phyloP scores from a whole-genome alignment of 2,113 vertebrate genomes.

The Rhinogobius similis region DNA sequence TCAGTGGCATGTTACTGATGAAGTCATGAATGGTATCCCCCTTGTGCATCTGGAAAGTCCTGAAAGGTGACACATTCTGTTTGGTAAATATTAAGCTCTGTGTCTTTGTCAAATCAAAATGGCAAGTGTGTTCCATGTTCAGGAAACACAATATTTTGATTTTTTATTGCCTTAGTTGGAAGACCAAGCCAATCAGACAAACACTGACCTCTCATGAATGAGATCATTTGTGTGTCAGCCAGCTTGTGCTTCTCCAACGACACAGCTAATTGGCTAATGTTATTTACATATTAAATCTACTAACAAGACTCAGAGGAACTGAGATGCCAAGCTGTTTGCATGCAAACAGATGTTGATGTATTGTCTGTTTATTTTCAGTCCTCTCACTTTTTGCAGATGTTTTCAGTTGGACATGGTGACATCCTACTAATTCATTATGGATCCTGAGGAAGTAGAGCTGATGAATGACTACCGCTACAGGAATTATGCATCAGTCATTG shows the following conservation, averaged over 20 bases:
- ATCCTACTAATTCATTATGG: constrained; percentile 82
- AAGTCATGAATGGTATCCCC: too few relatives aligned
- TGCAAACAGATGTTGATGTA: background rate
- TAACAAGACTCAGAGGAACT: constrained; percentile 25
- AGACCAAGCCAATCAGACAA: constrained; percentile 33
- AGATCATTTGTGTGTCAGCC: constrained; percentile 33
- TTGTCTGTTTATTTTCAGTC: constrained; percentile 1
- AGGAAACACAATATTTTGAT: background rate
- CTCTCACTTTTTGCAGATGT: constrained; percentile 10
- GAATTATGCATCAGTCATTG: constrained; percentile 89
- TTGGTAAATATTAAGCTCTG: too few relatives aligned
- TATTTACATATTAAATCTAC: constrained; percentile 27
- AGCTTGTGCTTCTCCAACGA: constrained; percentile 26
- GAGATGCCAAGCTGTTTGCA: constrained; percentile 18
- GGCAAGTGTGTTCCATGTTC: background rate
- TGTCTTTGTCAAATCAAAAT: background rate
- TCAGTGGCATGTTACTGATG: too few relatives aligned
- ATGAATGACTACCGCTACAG: constrained; percentile 93
- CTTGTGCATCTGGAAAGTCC: too few relatives aligned
- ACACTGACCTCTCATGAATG: constrained; percentile 44
- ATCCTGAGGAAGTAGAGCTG: constrained; percentile 91
- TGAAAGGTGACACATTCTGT: too few relatives aligned
- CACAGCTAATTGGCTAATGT: constrained; percentile 50
- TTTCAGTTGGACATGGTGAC: constrained; percentile 71
- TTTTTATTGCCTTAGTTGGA: constrained; percentile 6